phyloP scores from a whole-genome alignment of 2,888 invertebrate genomes.

The Polia nebulosa region DNA sequence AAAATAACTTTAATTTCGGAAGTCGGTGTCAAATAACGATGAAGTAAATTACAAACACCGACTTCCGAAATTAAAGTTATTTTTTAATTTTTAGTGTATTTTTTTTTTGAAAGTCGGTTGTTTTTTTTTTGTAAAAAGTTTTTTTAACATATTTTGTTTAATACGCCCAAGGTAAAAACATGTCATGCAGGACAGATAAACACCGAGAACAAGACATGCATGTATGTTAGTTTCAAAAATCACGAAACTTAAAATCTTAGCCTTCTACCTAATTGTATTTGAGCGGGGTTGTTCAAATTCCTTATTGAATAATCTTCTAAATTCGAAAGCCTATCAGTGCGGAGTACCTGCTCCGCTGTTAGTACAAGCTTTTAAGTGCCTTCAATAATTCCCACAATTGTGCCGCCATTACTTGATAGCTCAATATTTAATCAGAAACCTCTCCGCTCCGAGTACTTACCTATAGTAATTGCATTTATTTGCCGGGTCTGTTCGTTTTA shows the following conservation, averaged over 20 bases:
- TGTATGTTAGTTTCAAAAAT: not conserved
- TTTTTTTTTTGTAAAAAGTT: no score
- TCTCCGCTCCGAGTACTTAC: slow-evolving; percentile 52
- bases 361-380: slow-evolving; percentile 63
- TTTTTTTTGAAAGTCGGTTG: no score
- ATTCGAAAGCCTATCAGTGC: slow-evolving; percentile 38
- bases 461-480: slow-evolving; percentile 53
- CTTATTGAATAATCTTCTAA: slow-evolving; percentile 35
- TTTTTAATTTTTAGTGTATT: no score
- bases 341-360: slow-evolving; percentile 24
- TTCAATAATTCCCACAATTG: slow-evolving; percentile 76
- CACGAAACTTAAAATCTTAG: not conserved
- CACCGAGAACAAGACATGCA: not conserved
- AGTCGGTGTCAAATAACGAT: no score
- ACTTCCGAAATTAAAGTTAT: no score
- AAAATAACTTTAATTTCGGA: no score
- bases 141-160: no score
- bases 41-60: no score
- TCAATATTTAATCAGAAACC: slow-evolving; percentile 78
- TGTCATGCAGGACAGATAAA: no score
- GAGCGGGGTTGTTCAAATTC: slow-evolving; percentile 12
- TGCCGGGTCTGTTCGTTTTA: slow-evolving; percentile 29
- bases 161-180: no score
- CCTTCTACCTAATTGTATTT: not conserved
- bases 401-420: slow-evolving; percentile 71